Conservation (phyloP, 1,140 invertebrate genomes). For the Formica exsecta region DNA sequence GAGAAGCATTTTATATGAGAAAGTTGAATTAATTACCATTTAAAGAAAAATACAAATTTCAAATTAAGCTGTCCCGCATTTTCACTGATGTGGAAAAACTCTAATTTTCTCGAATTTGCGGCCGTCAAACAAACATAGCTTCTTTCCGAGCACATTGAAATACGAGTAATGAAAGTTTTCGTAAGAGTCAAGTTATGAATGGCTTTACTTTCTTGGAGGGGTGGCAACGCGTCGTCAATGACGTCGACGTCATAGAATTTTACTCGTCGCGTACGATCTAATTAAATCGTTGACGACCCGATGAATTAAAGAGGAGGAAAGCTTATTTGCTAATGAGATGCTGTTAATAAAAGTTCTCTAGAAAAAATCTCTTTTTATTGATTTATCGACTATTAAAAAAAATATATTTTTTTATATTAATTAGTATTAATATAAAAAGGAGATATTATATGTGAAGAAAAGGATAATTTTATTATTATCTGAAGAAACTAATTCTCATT, state of each 20-base stretch:
- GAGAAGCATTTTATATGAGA: neutral
- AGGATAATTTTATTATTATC: neutral
- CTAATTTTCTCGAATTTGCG: conserved; percentile 8
- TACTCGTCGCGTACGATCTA: conserved; percentile 48
- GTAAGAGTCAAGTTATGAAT: conserved; percentile 48
- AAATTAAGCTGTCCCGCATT: neutral
- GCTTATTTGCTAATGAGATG: conserved; percentile 49
- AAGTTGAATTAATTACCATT: conserved; percentile 6
- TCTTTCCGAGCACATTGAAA: conserved; percentile 3
- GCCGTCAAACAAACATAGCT: neutral
- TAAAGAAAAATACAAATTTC: neutral
- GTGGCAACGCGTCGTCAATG: conserved; percentile 2
- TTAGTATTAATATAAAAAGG: neutral
- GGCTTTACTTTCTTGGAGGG: conserved; percentile 15
- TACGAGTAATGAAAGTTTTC: conserved; percentile 25
- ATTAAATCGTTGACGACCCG: conserved; percentile 55
- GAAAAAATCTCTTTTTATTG: neutral
- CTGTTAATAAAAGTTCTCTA: conserved; percentile 44
- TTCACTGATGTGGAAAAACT: neutral
- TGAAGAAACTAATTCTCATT: neutral
- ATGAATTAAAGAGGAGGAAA: conserved; percentile 46
- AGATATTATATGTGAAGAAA: neutral
- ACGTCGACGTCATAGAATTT: conserved; percentile 23
- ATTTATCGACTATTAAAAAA: neutral
- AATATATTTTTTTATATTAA: neutral